Evolutionary conservation across 2,113 vertebrate species (phyloP).

Genomic region (Crypturellus undulatus): DNA sequence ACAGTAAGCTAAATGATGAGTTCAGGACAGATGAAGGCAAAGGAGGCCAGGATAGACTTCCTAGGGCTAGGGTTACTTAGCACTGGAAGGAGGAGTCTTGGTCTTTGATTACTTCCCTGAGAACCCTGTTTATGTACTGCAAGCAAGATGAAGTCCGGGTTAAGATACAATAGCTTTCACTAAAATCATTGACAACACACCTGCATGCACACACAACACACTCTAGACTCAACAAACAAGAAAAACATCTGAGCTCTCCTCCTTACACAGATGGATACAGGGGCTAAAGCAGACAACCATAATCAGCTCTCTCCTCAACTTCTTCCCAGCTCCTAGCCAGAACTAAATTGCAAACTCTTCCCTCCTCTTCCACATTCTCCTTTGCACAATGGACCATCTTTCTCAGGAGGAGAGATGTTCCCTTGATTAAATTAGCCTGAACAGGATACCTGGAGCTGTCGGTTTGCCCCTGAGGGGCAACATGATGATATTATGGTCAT

Average conservation of each 20-base stretch:
- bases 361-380: background rate
- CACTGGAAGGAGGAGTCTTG: background rate
- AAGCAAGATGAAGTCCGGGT: background rate
- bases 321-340: background rate
- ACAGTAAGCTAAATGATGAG: background rate
- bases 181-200: background rate
- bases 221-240: background rate
- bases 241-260: background rate
- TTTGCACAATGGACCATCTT: background rate
- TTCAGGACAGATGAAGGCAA: background rate
- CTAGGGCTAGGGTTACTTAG: no score
- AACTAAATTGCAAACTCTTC: background rate
- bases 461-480: background rate
- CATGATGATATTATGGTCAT: background rate
- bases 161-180: background rate
- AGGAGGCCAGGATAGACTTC: accelerated
- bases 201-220: background rate
- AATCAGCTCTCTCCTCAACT: background rate
- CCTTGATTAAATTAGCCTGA: background rate
- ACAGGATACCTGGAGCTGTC: background rate
- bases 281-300: accelerated
- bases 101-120: background rate
- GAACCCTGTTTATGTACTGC: background rate
- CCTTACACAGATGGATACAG: background rate
- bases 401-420: background rate